These are phyloP conservation scores for Ligdia adustata DNA, from an alignment of 2,888 invertebrate genomes.

Conservation along the genomic window DNA sequence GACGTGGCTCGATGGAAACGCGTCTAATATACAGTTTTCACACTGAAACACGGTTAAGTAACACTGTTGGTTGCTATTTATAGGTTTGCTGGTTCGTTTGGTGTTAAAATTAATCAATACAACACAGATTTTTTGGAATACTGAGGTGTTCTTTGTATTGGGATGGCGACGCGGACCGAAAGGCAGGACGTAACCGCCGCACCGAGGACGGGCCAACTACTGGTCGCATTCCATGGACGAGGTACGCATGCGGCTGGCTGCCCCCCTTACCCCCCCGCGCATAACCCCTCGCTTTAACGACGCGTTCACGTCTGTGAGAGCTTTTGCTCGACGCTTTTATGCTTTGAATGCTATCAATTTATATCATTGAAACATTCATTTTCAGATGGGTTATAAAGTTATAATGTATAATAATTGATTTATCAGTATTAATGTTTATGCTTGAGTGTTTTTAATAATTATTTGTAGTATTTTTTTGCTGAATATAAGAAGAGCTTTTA, in stretches of 20 bases:
- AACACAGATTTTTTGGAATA: slow-evolving; percentile 83
- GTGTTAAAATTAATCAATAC: slow-evolving; percentile 82
- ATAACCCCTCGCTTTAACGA: slow-evolving; percentile 43
- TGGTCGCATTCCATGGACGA: slow-evolving; percentile 57
- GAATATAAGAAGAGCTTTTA: slow-evolving; percentile 10
- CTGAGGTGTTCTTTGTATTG: slow-evolving; percentile 81
- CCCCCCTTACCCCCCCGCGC: slow-evolving; percentile 40
- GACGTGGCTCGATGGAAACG: slow-evolving; percentile 74
- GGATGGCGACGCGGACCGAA: slow-evolving; percentile 60
- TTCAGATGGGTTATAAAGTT: too few species aligned
- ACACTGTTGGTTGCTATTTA: slow-evolving; percentile 36
- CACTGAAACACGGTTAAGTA: slow-evolving; percentile 46
- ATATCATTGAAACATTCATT: neutral
- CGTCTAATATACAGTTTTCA: slow-evolving; percentile 52
- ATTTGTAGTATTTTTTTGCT: neutral
- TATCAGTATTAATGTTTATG: neutral
- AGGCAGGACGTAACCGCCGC: slow-evolving; percentile 59
- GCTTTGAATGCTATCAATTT: slow-evolving; percentile 3
- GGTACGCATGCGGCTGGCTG: slow-evolving; percentile 73
- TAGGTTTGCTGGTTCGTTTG: slow-evolving; percentile 61
- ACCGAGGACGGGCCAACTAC: slow-evolving; percentile 74
- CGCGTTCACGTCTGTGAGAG: slow-evolving; percentile 67
- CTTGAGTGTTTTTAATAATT: neutral
- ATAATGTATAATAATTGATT: too few species aligned
- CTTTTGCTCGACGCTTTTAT: slow-evolving; percentile 47